These are phyloP conservation scores for Drosophila eugracilis DNA, from an alignment of 1,140 invertebrate species.

Conservation along the genomic window DNA sequence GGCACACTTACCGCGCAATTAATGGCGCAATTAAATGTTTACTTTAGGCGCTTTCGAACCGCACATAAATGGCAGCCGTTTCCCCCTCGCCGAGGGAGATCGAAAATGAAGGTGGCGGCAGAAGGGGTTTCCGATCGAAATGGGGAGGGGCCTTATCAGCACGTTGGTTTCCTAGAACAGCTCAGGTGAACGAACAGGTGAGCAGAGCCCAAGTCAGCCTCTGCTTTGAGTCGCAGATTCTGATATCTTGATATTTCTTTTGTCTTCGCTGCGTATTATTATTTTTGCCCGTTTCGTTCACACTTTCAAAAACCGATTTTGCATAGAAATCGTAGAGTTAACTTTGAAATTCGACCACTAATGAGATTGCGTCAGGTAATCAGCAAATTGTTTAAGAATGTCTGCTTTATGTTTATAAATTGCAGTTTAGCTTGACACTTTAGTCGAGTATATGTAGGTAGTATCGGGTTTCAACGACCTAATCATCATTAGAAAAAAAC, in stretches of 20 bases:
- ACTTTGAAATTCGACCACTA: constrained; percentile 30
- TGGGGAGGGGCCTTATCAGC: not conserved
- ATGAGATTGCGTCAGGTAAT: constrained; percentile 12
- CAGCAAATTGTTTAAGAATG: constrained; percentile 30
- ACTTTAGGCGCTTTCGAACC: constrained; percentile 75
- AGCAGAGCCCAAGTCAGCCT: constrained; percentile 4
- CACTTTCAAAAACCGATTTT: constrained; percentile 20
- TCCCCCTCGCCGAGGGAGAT: constrained; percentile 33
- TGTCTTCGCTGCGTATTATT: constrained; percentile 15
- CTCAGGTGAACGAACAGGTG: constrained; percentile 30
- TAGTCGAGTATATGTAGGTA: no score
- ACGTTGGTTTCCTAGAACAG: not conserved
- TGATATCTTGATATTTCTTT: constrained; percentile 7
- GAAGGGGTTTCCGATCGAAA: not conserved
- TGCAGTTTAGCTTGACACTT: constrained; percentile 15
- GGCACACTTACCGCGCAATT: constrained; percentile 80
- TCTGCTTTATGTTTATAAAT: constrained; percentile 2
- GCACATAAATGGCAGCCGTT: constrained; percentile 64
- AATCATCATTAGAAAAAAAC: constrained; percentile 3
- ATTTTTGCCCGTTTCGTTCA: constrained; percentile 1
- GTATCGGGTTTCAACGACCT: constrained; percentile 9
- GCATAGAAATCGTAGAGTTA: constrained; percentile 29
- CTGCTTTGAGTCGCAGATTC: not conserved
- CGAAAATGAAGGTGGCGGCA: constrained; percentile 12
- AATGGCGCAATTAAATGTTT: constrained; percentile 83